Evolutionary conservation across 2,797 vertebrate species (phyloP).

Genomic region (Hipposideros larvatus): DNA sequence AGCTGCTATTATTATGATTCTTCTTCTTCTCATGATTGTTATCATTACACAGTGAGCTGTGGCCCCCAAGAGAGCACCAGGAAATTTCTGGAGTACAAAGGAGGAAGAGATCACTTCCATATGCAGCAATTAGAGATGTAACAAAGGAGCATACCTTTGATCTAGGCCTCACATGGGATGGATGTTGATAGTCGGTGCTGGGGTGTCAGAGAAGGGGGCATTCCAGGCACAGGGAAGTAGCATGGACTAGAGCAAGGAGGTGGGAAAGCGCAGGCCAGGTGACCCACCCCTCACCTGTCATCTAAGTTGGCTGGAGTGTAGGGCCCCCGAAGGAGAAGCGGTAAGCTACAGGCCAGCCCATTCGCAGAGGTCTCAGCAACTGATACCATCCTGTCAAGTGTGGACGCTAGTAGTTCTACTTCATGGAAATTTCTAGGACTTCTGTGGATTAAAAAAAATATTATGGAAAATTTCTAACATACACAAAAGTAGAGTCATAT

Average conservation of each 20-base stretch:
- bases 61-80: neutral
- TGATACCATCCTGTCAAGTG: neutral
- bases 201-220: neutral
- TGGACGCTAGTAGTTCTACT: neutral
- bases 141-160: neutral
- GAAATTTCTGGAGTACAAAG: conserved; percentile 13
- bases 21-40: neutral
- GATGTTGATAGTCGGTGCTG: neutral
- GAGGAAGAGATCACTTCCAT: neutral
- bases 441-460: conserved; percentile 45
- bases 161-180: neutral
- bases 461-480: neutral
- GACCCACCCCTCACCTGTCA: neutral
- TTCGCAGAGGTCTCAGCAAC: neutral
- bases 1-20: neutral
- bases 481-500: neutral
- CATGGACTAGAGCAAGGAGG: neutral
- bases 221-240: neutral
- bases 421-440: conserved; percentile 30
- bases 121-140: neutral
- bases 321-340: neutral
- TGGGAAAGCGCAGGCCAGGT: neutral
- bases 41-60: neutral
- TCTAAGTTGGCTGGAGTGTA: neutral
- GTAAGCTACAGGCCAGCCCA: neutral